Evolutionary conservation across 92 coral and sea anemone genomes (phyloP).

Genomic region (Porites rus): DNA sequence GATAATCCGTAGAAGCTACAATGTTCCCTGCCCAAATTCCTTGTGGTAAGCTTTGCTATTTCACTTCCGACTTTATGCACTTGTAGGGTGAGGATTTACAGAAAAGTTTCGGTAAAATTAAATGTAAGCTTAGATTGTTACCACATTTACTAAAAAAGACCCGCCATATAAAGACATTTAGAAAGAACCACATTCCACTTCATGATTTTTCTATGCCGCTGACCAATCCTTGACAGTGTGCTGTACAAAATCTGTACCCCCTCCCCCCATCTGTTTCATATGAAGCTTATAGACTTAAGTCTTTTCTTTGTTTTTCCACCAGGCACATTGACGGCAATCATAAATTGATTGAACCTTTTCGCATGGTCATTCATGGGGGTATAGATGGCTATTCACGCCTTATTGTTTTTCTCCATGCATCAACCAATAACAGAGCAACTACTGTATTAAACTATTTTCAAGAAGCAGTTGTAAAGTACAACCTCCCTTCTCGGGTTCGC

Average conservation of each 20-base stretch:
- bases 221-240: too few species aligned
- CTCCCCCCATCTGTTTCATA: too few species aligned
- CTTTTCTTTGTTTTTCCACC: slow-evolving; percentile 11
- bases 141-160: too few species aligned
- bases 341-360: slow-evolving; percentile 69
- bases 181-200: too few species aligned
- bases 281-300: too few species aligned
- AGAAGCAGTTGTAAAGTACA: slow-evolving; percentile 47
- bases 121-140: too few species aligned
- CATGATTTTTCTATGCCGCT: too few species aligned
- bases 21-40: slow-evolving; percentile 51
- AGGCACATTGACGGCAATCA: slow-evolving; percentile 75
- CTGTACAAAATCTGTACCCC: too few species aligned
- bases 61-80: too few species aligned
- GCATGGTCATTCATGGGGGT: slow-evolving; percentile 78
- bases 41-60: slow-evolving; percentile 31
- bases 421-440: slow-evolving; percentile 59
- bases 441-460: slow-evolving; percentile 60
- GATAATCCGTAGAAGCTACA: slow-evolving; percentile 40
- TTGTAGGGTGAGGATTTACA: too few species aligned
- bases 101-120: too few species aligned
- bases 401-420: slow-evolving; percentile 55
- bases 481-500: slow-evolving; percentile 68
- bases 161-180: too few species aligned
- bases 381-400: slow-evolving; percentile 74